phyloP scores from a whole-genome alignment of 1,140 invertebrate species.

The Stratiolaelaps scimitus region DNA sequence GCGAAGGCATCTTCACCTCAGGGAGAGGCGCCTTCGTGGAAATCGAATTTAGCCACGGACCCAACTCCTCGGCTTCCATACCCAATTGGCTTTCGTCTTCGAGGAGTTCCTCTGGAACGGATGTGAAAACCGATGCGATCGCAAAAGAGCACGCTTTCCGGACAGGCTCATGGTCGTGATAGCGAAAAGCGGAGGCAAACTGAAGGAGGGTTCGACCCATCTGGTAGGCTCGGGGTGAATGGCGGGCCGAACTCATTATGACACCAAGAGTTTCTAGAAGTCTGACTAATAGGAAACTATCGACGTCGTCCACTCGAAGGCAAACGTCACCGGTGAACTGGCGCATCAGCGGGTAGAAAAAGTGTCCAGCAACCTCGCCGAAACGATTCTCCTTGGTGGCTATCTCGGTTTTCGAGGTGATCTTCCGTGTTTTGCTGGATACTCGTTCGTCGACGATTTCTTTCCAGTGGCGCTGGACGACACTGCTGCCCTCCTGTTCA shows the following conservation, averaged over 20 bases:
- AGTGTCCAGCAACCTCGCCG: background rate
- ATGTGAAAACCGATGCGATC: background rate
- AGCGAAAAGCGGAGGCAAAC: background rate
- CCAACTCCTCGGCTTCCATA: no score
- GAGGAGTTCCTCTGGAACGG: conserved; percentile 10
- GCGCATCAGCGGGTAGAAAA: conserved; percentile 17
- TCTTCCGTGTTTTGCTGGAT: conserved; percentile 14
- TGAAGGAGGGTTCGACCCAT: conserved; percentile 21
- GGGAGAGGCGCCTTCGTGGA: background rate
- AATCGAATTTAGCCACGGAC: background rate
- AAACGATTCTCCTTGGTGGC: conserved; percentile 8
- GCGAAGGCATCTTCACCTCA: background rate
- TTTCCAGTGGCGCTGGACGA: background rate
- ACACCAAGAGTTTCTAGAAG: conserved; percentile 22
- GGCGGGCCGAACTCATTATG: conserved; percentile 6
- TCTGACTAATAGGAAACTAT: conserved; percentile 9
- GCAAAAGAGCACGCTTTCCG: conserved; percentile 7
- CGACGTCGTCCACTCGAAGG: background rate
- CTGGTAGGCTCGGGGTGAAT: conserved; percentile 15
- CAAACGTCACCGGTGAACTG: background rate
- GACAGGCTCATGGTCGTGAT: conserved; percentile 10
- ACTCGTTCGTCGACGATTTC: background rate
- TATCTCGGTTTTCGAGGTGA: conserved; percentile 8
- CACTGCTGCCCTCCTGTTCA: background rate
- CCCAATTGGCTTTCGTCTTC: background rate